Base-by-base conservation (phyloP, 2,797 vertebrate genomes). In the Paguma larvata region DNA sequence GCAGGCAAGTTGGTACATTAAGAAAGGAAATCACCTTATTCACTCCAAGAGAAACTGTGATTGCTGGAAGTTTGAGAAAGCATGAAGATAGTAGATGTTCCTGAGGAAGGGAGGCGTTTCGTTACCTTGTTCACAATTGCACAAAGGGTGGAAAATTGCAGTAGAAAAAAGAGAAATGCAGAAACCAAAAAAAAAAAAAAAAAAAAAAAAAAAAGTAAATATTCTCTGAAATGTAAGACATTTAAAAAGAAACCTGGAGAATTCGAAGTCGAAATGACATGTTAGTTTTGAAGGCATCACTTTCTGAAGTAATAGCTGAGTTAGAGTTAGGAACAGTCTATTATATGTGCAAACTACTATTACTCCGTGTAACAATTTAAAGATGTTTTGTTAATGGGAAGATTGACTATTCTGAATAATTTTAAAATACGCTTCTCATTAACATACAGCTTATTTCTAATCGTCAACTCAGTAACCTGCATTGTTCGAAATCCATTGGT, bases 31-130 rank as follows among this genome's bases (percentile, higher is more conserved):
- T 99, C 99, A 99, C 99, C 99, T 99, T 99, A 99, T 99, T 99
- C 99, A 99, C 99, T 99, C 99, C 99, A 99, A 98, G 99, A 99
- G 99, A 99, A 99, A 99, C 99, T 99, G 99, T 99, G 99, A 99
- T 99, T 99, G 99, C 99, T 99, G 99, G 99, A 98, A 96, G 99
- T 99, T 99, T 99, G 99, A 98, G 99, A 99, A 99, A 99, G 99
- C 99, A 99, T 99, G 99, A 99, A 99, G 99, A 99, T 99, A 99
- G 99, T 99, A 97, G 99, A 99, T 88, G 99, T 99, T 99, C 99
- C 99, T 98, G 99, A 99, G 98, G 99, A 99, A 99, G 99, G 99
- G 99, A 99, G 99, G 98, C 99, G 99, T 98, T 99, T 99, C 98
- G 99, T 99, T 99, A 99, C 99, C 99, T 99, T 99, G 98, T 99